Evolutionary conservation across 2,113 vertebrate genomes (phyloP), one percentile per base, ranked within the genome.

Genomic region (Sylvia atricapilla): DNA sequence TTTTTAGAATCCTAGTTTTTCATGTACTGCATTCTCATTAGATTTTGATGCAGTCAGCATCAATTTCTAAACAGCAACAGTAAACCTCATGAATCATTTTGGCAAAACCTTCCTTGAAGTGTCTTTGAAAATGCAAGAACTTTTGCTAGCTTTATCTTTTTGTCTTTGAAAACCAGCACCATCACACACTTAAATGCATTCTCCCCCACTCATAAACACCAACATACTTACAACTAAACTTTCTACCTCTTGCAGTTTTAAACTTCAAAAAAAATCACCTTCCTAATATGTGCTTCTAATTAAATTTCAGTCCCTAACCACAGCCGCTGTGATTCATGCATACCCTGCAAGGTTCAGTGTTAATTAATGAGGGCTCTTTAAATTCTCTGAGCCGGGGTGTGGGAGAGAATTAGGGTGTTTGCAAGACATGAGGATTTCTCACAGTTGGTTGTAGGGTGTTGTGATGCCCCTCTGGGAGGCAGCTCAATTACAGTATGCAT

Each of bases 301-400:
- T 98, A 98, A 97, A 95, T 97, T 95, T 94, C 81, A 94, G 94
- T 97, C 97, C 95, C 95, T 91, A 97, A 84, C 56, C 93, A 68
- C 91, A 86, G 63, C 68, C 94, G 76, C 92, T 92, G 90, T 96
- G 96, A 97, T 96, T 96, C 93, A 94, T 30, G 89, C 82, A 90
- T 88, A 86, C 31, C 83, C 95, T 95, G 89, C 84, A 97, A 97
- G 94, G 91, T 96, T 96, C 95, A 95, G 87, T 93, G 94, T 97
- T 98, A 97, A 98, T 98, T 97, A 98, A 97, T 66, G 82, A 96
- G 94, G 89, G 85, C 85, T 96, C 96, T 95, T 87, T 95, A 97
- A 96, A 97, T 62, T 97, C 96, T 96, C 96, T 85, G 82, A 97
- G 94, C 92, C 25, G 0, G 43, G 60, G 60, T 77, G 90, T 89